Evolutionary conservation across 2,888 invertebrate genomes (phyloP), one percentile per base, ranked within the genome.

Genomic region (Macroteleia sp.): DNA sequence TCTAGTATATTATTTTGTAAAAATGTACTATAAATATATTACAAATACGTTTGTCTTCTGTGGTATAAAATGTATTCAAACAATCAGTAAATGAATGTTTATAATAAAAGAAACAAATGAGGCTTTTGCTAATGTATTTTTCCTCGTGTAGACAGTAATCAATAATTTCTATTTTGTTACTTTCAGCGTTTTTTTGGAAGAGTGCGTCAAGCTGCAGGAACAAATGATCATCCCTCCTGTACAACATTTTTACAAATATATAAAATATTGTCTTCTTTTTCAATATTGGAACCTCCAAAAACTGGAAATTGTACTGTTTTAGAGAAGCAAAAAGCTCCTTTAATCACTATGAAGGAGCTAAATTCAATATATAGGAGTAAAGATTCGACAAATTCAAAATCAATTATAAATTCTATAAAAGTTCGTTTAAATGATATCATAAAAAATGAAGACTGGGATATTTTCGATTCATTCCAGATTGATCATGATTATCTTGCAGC

Each of bases 331-430:
- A 39, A 39, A 39, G 12, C 44, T 25, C 44, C 22, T 9, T 44
- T 44, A 20, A 25, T 25, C 5, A 12, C 44, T n/a, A 44, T 44
- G n/a, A 20, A 1, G n/a, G 44, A 44, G 14, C 22, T 22, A 22
- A 44, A 44, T 20, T 44, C 44, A 44, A 22, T 44, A 44, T 44
- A 44, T n/a, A 44, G 22, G 14, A 44, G n/a, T n/a, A 44, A 44
- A 14, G 46, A 46, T 46, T 25, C 46, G 12, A 46, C 46, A 46
- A 46, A 22, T 9, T 28, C 14, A 46, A 46, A 22, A 16, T 28
- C 14, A 46, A 8, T 28, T 28, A 14, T 46, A 25, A 10, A 46
- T 46, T 46, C 25, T 20, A 19, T 44, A 44, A 44, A 25, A 44
- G 3, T n/a, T 22, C 44, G 44, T 12, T 25, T 44, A 25, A n/a